These are phyloP conservation scores for Vesta saturnalis DNA, from an alignment of 2,888 invertebrate species.

Conservation along the genomic window DNA sequence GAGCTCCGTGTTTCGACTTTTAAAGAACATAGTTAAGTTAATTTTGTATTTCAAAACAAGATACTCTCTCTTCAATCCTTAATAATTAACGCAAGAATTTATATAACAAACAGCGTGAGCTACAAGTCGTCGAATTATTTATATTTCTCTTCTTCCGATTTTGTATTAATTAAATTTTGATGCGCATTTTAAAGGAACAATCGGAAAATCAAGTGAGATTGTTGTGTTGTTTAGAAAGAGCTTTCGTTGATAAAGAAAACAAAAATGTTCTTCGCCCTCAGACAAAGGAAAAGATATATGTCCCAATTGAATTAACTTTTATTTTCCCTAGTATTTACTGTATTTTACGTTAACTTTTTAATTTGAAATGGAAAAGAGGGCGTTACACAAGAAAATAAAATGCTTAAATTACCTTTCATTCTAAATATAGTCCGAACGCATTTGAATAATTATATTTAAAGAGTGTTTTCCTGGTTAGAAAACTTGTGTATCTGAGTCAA, in stretches of 20 bases:
- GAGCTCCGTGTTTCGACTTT: slow-evolving; percentile 24
- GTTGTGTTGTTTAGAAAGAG: slow-evolving; percentile 8
- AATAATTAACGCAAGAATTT: slow-evolving; percentile 6
- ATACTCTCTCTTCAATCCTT: neutral
- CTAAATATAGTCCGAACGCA: slow-evolving; percentile 17
- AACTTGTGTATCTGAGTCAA: slow-evolving; percentile 13
- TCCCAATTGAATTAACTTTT: slow-evolving; percentile 37
- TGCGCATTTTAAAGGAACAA: neutral
- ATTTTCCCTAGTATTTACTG: slow-evolving; percentile 31
- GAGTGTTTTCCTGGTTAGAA: slow-evolving; percentile 14
- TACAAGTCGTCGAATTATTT: slow-evolving; percentile 7
- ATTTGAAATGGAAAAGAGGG: slow-evolving; percentile 32
- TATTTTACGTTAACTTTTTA: slow-evolving; percentile 35
- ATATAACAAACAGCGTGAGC: neutral
- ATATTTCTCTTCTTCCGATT: neutral
- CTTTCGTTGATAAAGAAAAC: slow-evolving; percentile 17
- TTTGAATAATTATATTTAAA: slow-evolving; percentile 28
- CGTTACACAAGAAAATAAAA: slow-evolving; percentile 27
- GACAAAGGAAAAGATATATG: slow-evolving; percentile 31
- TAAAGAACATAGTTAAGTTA: slow-evolving; percentile 18
- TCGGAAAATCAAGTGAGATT: neutral
- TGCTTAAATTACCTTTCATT: slow-evolving; percentile 24
- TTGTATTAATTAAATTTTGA: slow-evolving; percentile 1
- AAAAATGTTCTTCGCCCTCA: slow-evolving; percentile 15
- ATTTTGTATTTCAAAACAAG: slow-evolving; percentile 17